Evolutionary conservation across 2,113 vertebrate genomes (phyloP).

Genomic region (Grantiella picta): DNA sequence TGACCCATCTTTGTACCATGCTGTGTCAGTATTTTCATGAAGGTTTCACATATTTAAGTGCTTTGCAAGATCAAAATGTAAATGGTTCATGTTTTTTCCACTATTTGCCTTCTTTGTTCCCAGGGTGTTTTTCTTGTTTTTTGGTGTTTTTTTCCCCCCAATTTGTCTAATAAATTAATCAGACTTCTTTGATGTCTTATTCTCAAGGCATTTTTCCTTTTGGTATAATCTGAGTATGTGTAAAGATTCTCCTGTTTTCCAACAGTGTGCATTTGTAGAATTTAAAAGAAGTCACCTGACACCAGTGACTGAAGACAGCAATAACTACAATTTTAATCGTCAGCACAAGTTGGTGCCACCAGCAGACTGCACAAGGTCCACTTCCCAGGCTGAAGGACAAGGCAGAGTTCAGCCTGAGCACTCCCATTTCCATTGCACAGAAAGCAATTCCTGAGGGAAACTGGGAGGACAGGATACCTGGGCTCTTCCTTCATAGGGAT

Average conservation of each 20-base stretch:
- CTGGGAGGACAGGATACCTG: neutral
- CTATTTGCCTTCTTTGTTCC: neutral
- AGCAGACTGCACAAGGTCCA: neutral
- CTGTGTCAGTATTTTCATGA: neutral
- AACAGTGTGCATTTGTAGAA: neutral
- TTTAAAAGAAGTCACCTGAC: neutral
- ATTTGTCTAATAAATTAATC: neutral
- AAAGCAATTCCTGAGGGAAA: neutral
- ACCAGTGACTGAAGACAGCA: neutral
- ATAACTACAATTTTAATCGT: neutral
- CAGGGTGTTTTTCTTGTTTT: no score
- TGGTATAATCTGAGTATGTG: neutral
- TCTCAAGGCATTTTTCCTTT: neutral
- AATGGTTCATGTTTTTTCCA: neutral
- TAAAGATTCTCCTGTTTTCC: neutral
- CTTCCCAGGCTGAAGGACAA: neutral
- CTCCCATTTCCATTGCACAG: neutral
- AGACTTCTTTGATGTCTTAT: neutral
- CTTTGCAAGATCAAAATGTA: neutral
- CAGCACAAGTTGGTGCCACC: neutral
- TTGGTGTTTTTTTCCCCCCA: fast-evolving
- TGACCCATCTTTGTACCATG: fast-evolving
- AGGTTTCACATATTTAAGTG: neutral
- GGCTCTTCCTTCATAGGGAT: fast-evolving
- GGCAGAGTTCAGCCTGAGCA: neutral